Base-by-base conservation (phyloP, 2,113 vertebrate species). In the Podiceps cristatus region DNA sequence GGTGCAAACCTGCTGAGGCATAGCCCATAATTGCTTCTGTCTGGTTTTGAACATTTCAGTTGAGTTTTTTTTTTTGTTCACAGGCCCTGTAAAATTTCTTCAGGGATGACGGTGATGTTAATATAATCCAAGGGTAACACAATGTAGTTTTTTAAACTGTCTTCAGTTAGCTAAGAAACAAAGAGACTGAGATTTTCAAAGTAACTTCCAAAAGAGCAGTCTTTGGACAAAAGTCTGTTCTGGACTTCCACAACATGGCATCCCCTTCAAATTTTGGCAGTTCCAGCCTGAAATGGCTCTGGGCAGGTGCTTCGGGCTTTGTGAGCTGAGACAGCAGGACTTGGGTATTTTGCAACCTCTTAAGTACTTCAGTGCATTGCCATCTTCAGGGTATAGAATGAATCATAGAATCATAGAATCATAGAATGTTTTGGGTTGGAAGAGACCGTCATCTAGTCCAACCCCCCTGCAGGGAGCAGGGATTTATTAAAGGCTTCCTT, bases 181-280 rank as follows among this genome's bases (percentile, higher is more conserved):
- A 59, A 64, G 22, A 62, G 63, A 23, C 13, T 15, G 25, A 35
- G 4, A 29, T 69, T 71, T 42, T 40, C 24, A 45, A 47, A 40
- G 18, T 42, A 8, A 31, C 10, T 86, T 31, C 71, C 31, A 16
- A 40, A 59, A 24, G 12, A 24, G 10, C 20, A 12, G 14, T 33
- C 10, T 45, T 42, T 10, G 22, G 42, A 14, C 18, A 28, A 1
- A 47, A 47, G 13, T n/a, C 33, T n/a, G 28, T 52, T 24, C 45
- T 8, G 23, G 45, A 25, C 45, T 31, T 25, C 5, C 29, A 4
- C 0, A 0, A 2, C 2, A 3, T 12, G 35, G 8, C 20, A 25
- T 8, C n/a, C 62, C 29, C 19, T 69, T 20, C 47, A 11, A 31
- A 19, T 22, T 10, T 18, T 44, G 66, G 35, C 50, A 44, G 4